Base-by-base conservation (phyloP, 2,113 vertebrate genomes). In the Gadus chalcogrammus region DNA sequence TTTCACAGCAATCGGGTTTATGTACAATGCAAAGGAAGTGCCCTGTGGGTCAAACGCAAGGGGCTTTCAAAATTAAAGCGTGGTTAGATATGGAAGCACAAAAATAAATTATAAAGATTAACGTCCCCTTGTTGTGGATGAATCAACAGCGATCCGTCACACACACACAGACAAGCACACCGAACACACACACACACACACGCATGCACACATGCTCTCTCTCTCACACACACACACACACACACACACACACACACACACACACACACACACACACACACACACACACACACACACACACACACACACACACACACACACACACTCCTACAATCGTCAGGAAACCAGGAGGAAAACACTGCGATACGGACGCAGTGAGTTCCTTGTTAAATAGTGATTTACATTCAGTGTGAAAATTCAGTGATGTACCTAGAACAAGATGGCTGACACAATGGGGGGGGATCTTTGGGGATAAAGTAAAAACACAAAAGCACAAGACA, bases 1-100 rank as follows among this genome's bases (percentile, higher is more conserved):
- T 78, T 89, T 92, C 92, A 93, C 92, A 89, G 92, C 93, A 93
- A 92, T 91, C 91, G 87, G 90, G 58, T 93, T 93, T 94, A 93
- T 94, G 93, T 94, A 94, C 91, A 93, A 92, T 86, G 90, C 88
- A 88, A 93, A 81, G 78, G 76, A 55, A 81, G 77, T 5, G 55
- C n/a, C n/a, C 55, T 4, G 55, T 17, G 55, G 55, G 55, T 6
- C n/a, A 5, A n/a, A 58, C 15, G n/a, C 55, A 81, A 85, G 77
- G 82, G 72, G 71, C 62, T 53, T 72, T 78, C 75, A 61, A 70
- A 78, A 75, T 73, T 58, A 58, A 58, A 58, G 60, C 59, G 42
- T 64, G 62, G 75, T 72, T 18, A 65, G 70, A 77, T 22, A 81
- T 84, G 90, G 90, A 89, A 91, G 89, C 88, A 90, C 89, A 85